Base-by-base conservation (phyloP, 2,888 invertebrate genomes). In the Diadromus collaris region DNA sequence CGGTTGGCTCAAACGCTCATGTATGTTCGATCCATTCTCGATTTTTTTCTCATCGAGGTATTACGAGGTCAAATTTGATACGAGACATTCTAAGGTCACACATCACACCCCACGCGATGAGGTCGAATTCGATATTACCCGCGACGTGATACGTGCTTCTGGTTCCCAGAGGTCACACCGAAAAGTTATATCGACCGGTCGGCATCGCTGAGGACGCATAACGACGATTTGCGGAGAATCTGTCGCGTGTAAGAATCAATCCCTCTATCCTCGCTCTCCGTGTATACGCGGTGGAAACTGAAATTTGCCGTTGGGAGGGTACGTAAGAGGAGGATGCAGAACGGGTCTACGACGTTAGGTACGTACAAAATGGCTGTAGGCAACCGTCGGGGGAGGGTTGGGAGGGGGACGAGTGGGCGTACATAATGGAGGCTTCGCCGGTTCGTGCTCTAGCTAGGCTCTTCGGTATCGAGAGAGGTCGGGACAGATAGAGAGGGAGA, bases 291-390 rank as follows among this genome's bases (percentile, higher is more conserved):
- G 34, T 27, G n/a, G 44, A 73, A 44, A 64, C 54, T 64, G 56
- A 56, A 46, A 61, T 76, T 48, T 58, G 68, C 54, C 29, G 71
- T 46, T 67, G 51, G 72, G 71, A 70, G 74, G 65, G 54, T 75
- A 56, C 48, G 79, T 78, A 82, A 80, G 76, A 80, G 80, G 78
- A 79, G 67, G 76, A 75, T 80, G 80, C 76, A 80, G 78, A 78
- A 79, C 79, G 76, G 69, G 75, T 78, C 71, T 72, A 75, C 81
- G 80, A 56, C 56, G 56, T 56, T 77, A 74, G 77, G 76, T 83
- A 78, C 76, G 75, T 88, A 89, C 90, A 91, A 90, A 91, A 91
- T 91, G 90, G 90, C 90, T 91, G 89, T 89, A 87, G 89, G 86
- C 86, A 82, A 80, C 56, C 78, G 73, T 51, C 81, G 82, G 79